Percentiles rank a stretch among this genome's conserved stretches.
phyloP scores from a whole-genome alignment of 2,888 invertebrate species.

The Dolichomitus sp. region DNA sequence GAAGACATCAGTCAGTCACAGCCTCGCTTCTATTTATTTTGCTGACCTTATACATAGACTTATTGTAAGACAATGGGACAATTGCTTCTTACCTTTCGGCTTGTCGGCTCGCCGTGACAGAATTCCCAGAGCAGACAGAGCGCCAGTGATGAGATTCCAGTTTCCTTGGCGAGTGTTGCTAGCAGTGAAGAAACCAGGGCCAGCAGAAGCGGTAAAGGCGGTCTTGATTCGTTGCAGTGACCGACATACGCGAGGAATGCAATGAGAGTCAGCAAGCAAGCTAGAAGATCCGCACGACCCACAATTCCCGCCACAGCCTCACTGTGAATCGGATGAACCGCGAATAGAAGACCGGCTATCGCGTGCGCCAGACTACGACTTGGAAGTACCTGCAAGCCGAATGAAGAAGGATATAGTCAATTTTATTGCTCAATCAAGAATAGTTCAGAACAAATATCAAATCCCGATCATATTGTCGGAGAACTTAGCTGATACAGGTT shows the following conservation, averaged over 20 bases:
- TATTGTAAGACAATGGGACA: not conserved
- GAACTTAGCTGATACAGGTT: not conserved
- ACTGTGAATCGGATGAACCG: conserved; percentile 98
- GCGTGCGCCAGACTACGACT: conserved; percentile 90
- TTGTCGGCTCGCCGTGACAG: conserved; percentile 82
- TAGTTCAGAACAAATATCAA: not conserved
- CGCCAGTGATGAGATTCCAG: conserved; percentile 96
- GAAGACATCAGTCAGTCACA: not conserved
- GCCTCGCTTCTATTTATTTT: not conserved
- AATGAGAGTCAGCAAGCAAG: conserved; percentile 96
- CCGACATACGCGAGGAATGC: conserved; percentile 95
- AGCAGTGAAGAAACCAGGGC: conserved; percentile 89
- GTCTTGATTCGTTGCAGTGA: conserved; percentile 87
- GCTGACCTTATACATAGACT: not conserved
- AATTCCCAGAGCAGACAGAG: conserved; percentile 97
- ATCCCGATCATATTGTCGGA: not conserved
- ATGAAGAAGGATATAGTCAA: not conserved
- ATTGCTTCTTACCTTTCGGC: conserved; percentile 79
- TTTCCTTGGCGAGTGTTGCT: conserved; percentile 98
- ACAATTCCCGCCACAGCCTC: conserved; percentile 99
- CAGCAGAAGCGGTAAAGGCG: conserved; percentile 77
- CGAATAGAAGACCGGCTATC: conserved; percentile 95
- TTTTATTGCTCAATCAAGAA: not conserved
- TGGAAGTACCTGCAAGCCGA: conserved; percentile 87
- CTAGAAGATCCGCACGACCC: conserved; percentile 97